Evolutionary conservation across 1,140 invertebrate species (phyloP).

Genomic region (Rhopalosiphum padi): DNA sequence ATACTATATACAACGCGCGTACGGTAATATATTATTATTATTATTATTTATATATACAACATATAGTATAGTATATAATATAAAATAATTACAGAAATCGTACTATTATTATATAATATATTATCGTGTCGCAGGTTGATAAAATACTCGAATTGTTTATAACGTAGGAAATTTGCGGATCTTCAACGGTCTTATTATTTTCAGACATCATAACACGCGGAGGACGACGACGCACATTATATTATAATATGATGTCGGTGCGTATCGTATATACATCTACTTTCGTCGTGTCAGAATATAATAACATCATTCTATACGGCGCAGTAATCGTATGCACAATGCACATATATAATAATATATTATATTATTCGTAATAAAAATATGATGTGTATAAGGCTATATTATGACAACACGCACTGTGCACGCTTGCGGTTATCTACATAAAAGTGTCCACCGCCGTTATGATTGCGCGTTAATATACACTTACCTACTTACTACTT

Average conservation of each 20-base stretch:
- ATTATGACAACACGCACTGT: neutral
- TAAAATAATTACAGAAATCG: neutral
- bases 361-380: slow-evolving; percentile 19
- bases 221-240: neutral
- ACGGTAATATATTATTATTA: neutral
- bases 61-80: neutral
- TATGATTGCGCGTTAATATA: neutral
- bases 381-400: neutral
- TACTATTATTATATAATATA: neutral
- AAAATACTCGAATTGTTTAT: neutral
- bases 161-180: neutral
- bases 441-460: neutral
- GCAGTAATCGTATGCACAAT: neutral
- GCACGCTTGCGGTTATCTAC: neutral
- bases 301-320: neutral
- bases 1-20: neutral
- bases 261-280: neutral
- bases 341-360: neutral
- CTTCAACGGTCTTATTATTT: neutral
- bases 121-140: neutral
- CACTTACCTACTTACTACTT: no score
- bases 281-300: neutral
- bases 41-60: neutral
- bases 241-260: neutral
- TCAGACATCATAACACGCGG: neutral